These are phyloP conservation scores for Gryllus longicercus DNA, from an alignment of 2,888 invertebrate species.

Conservation along the genomic window DNA sequence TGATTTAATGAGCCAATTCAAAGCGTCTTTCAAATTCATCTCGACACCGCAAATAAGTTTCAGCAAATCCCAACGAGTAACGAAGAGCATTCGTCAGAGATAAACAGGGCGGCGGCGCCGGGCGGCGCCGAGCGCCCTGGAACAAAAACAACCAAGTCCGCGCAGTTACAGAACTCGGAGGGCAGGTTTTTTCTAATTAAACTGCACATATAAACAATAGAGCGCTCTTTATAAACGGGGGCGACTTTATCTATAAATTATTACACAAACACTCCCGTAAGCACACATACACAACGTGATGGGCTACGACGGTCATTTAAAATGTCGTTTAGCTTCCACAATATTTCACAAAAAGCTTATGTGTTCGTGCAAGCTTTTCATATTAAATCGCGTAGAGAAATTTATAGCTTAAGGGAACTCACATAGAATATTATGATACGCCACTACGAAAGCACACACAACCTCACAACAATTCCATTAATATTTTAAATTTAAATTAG, in stretches of 20 bases:
- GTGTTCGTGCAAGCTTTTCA: conserved; percentile 28
- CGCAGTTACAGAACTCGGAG: background rate
- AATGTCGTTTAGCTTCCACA: conserved; percentile 30
- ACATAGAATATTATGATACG: conserved; percentile 32
- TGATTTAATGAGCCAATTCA: conserved; percentile 3
- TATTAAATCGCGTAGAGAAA: conserved; percentile 30
- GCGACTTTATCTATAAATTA: conserved; percentile 30
- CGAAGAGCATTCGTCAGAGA: background rate
- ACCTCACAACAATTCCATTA: conserved; percentile 34
- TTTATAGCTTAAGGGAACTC: conserved; percentile 29
- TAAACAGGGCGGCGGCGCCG: background rate
- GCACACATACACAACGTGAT: background rate
- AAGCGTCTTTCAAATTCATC: background rate
- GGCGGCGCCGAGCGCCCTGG: background rate
- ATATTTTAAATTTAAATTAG: conserved; percentile 38
- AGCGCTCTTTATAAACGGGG: conserved; percentile 17
- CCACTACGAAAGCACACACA: conserved; percentile 18
- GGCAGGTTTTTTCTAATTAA: conserved; percentile 1
- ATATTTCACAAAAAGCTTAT: conserved; percentile 25
- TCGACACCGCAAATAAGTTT: background rate
- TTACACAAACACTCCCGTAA: conserved; percentile 17
- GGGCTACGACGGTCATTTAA: conserved; percentile 28
- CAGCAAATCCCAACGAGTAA: background rate
- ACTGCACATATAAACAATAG: background rate
- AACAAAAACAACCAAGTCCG: background rate